Evolutionary conservation across 2,113 vertebrate genomes (phyloP), one percentile per base, ranked within the genome.

Genomic region (Lates calcarifer): DNA sequence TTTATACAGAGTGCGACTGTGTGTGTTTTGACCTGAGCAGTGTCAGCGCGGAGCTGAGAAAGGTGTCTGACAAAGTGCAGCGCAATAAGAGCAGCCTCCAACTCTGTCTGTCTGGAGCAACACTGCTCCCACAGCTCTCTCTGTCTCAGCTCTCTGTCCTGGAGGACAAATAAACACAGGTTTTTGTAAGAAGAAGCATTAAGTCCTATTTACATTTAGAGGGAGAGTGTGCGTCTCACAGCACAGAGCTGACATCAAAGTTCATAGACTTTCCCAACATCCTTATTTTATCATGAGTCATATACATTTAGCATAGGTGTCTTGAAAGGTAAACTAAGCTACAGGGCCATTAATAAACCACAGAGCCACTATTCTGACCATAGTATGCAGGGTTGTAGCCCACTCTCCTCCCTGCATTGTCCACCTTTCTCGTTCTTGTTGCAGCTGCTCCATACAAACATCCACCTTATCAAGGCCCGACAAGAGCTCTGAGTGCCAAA

Each of bases 1-100:
- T 82, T 68, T 72, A 17, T 56, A 45, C 45, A 28, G 24, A 4
- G 39, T 45, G 39, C 61, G 35, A 62, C 0, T 29, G 18, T 39
- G 33, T 31, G 57, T 63, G 60, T 51, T 45, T 43, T 74, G 88
- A 98, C 97, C 96, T 96, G 96, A 45, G 94, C 92, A 6, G 96
- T 96, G 61, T 94, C 87, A 0, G 85, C 91, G 0, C 91, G 93
- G 28, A 96, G 93, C 49, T 78, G 88, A 60, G 87, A 95, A 47
- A 95, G 62, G 22, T 95, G 93, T 66, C 96, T 87, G 64, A 89
- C 57, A 77, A 90, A 95, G 47, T 95, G 94, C 68, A 97, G 77
- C 1, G 74, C 92, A 71, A 83, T 76, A 0, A 96, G 87, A 2
- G 94, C 93, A 11, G 61, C 88, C 1, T 97, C 95, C 83, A 98